Evolutionary conservation across 2,113 vertebrate species (phyloP).

Genomic region (Pseudopodoces humilis): DNA sequence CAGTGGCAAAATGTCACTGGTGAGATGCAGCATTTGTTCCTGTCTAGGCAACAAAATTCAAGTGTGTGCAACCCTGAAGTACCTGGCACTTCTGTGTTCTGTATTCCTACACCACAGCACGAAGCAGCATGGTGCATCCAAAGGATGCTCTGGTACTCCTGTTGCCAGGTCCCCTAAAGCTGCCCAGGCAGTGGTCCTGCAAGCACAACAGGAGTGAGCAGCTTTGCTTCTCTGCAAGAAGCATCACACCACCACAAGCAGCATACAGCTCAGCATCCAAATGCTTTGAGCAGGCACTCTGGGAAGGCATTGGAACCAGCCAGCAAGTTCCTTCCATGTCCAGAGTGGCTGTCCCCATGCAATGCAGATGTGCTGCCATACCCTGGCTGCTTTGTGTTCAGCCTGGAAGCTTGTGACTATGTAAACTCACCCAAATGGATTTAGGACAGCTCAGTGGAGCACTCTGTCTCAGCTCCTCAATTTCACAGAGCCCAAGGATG

Average conservation of each 20-base stretch:
- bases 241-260: not conserved
- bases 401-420: not conserved
- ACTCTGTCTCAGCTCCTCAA: not conserved
- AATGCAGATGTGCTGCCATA: fast-evolving
- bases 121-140: not conserved
- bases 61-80: not conserved
- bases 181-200: not conserved
- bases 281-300: not conserved
- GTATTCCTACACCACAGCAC: fast-evolving
- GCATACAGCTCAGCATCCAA: not conserved
- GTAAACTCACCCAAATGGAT: not conserved
- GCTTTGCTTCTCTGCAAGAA: not conserved
- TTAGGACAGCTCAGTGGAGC: not conserved
- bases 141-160: not conserved
- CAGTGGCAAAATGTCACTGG: not conserved
- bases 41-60: not conserved
- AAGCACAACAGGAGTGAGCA: not conserved
- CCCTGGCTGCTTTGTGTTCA: not conserved
- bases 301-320: not conserved
- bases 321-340: fast-evolving
- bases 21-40: not conserved
- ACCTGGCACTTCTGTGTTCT: not conserved
- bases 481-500: not conserved
- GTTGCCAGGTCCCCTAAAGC: not conserved
- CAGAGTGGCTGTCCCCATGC: not conserved